These are phyloP conservation scores for Lasioglossum oenotherae DNA, from an alignment of 2,888 invertebrate species.

Conservation along the genomic window DNA sequence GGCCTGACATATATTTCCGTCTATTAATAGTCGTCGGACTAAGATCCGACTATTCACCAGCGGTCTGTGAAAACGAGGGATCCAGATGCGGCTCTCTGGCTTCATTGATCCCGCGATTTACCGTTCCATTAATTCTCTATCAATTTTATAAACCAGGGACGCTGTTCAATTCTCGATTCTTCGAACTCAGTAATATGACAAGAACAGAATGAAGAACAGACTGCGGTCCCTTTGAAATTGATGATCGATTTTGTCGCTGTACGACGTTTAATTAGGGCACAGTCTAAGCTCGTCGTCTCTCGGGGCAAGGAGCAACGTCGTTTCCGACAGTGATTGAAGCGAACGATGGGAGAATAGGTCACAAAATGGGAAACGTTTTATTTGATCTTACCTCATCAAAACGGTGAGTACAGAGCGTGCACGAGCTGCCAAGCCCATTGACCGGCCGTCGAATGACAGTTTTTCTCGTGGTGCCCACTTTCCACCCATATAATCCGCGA, in stretches of 20 bases:
- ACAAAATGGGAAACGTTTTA: slow-evolving; percentile 13
- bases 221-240: no score
- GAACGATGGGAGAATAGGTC: not conserved
- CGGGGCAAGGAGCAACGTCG: not conserved
- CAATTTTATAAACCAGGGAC: not conserved
- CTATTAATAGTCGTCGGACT: slow-evolving; percentile 46
- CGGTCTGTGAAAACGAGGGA: slow-evolving; percentile 20
- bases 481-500: slow-evolving; percentile 52
- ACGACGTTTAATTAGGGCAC: no score
- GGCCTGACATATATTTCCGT: slow-evolving; percentile 36
- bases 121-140: not conserved
- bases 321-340: not conserved
- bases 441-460: slow-evolving; percentile 45
- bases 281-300: no score
- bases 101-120: not conserved
- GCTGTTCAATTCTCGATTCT: no score
- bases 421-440: slow-evolving; percentile 46
- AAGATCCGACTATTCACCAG: not conserved
- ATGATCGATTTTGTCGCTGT: no score
- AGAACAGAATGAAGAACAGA: no score
- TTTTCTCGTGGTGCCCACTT: slow-evolving; percentile 54
- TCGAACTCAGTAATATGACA: no score
- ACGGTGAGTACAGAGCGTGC: slow-evolving; percentile 25
- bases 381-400: slow-evolving; percentile 22
- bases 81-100: not conserved